phyloP scores from a whole-genome alignment of 2,113 vertebrate species.

The Pogonocichla stellata region DNA sequence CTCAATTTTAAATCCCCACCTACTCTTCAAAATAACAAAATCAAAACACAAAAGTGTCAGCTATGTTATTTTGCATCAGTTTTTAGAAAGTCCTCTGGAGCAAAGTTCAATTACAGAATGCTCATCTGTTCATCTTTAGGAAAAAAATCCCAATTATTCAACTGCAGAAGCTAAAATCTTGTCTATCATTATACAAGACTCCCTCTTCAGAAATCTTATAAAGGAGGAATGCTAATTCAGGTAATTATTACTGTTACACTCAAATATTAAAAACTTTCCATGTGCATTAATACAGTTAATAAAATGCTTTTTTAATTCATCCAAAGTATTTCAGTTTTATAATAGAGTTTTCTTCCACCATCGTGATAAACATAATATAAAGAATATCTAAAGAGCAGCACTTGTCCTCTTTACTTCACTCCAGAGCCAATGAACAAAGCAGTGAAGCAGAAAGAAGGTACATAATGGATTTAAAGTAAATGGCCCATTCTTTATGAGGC shows the following conservation, averaged over 20 bases:
- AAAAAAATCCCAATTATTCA: background rate
- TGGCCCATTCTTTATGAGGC: constrained; percentile 74
- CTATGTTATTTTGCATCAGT: background rate
- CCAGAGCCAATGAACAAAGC: constrained; percentile 77
- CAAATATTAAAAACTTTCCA: background rate
- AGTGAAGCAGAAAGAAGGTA: constrained; percentile 78
- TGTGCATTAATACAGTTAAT: background rate
- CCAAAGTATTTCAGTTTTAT: background rate
- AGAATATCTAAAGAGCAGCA: constrained; percentile 62
- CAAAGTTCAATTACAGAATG: background rate
- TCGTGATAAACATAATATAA: constrained; percentile 51
- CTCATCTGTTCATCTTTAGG: background rate
- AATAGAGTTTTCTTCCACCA: constrained; percentile 31
- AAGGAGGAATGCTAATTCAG: background rate
- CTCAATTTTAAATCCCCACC: constrained; percentile 20
- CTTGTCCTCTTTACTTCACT: constrained; percentile 71
- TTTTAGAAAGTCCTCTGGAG: background rate
- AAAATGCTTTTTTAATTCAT: background rate
- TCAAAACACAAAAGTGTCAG: background rate
- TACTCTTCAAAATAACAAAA: constrained; percentile 23
- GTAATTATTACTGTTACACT: background rate
- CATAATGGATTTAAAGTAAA: constrained; percentile 80
- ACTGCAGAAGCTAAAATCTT: background rate
- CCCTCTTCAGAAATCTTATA: constrained; percentile 5
- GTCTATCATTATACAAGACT: background rate